phyloP scores from a whole-genome alignment of 2,113 vertebrate species.

The Ceratotherium simum region DNA sequence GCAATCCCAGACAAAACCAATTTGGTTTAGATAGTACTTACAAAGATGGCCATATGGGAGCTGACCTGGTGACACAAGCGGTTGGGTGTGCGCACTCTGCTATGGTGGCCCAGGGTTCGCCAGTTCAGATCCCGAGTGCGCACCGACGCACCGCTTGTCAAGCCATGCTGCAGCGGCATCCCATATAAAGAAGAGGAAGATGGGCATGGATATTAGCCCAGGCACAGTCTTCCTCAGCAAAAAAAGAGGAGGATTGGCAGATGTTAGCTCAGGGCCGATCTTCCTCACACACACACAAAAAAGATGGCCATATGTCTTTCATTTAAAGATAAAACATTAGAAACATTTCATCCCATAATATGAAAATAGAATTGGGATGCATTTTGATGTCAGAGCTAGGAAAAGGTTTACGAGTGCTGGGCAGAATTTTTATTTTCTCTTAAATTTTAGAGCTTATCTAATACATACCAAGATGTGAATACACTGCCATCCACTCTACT shows the following conservation, averaged over 20 bases:
- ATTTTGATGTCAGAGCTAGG: constrained; percentile 22
- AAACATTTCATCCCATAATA: constrained; percentile 23
- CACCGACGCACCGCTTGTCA: too few species aligned
- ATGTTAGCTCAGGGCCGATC: too few species aligned
- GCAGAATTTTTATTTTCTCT: background rate
- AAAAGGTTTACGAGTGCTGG: background rate
- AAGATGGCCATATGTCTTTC: constrained; percentile 44
- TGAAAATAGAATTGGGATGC: constrained; percentile 8
- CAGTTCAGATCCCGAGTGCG: too few species aligned
- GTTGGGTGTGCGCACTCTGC: too few species aligned
- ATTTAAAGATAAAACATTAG: constrained; percentile 58
- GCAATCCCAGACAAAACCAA: background rate
- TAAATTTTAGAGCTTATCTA: background rate
- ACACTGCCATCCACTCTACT: background rate
- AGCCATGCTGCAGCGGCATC: too few species aligned
- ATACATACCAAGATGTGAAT: background rate
- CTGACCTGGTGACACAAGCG: too few species aligned
- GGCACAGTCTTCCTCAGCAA: too few species aligned
- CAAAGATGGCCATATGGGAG: background rate
- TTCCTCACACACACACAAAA: too few species aligned
- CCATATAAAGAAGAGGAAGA: too few species aligned
- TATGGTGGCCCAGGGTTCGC: too few species aligned
- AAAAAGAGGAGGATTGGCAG: too few species aligned
- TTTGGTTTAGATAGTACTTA: constrained; percentile 54
- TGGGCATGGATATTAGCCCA: too few species aligned